phyloP scores from a whole-genome alignment of 1,140 invertebrate genomes.

The Trinorchestia longiramus region DNA sequence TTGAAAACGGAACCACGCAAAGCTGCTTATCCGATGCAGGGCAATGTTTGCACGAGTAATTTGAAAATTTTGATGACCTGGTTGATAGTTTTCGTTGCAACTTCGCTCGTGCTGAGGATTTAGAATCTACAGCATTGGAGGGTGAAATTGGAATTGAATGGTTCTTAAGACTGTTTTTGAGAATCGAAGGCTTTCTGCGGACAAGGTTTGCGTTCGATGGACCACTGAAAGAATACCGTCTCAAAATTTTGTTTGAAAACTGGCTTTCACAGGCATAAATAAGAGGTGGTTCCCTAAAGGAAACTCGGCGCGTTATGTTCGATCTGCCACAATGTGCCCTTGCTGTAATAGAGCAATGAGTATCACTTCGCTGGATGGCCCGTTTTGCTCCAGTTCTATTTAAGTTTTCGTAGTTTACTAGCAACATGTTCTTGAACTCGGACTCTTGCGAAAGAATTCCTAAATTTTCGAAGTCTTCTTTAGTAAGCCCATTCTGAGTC shows the following conservation, averaged over 20 bases:
- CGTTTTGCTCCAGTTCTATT: not conserved
- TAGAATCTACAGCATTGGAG: not conserved
- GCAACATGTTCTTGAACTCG: not conserved
- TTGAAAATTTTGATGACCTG: not conserved
- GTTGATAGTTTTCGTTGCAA: not conserved
- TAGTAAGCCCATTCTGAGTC: conserved; percentile 2
- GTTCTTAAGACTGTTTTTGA: not conserved
- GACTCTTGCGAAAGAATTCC: not conserved
- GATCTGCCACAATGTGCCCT: not conserved
- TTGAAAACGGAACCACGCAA: not conserved
- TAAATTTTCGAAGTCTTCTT: conserved; percentile 1
- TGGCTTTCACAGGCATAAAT: not conserved
- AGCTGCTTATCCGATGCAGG: not conserved
- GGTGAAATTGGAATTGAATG: not conserved
- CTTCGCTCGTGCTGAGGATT: not conserved
- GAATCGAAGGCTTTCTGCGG: not conserved
- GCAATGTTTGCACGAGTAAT: conserved; percentile 21
- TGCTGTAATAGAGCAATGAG: not conserved
- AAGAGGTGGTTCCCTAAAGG: not conserved
- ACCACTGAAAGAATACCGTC: conserved; percentile 13
- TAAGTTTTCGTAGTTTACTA: not conserved
- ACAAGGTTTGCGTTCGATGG: not conserved
- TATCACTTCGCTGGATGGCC: not conserved
- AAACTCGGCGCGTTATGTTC: not conserved
- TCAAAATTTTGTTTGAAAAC: not conserved